phyloP scores from a whole-genome alignment of 2,888 invertebrate genomes.

The Aphidius colemani region DNA sequence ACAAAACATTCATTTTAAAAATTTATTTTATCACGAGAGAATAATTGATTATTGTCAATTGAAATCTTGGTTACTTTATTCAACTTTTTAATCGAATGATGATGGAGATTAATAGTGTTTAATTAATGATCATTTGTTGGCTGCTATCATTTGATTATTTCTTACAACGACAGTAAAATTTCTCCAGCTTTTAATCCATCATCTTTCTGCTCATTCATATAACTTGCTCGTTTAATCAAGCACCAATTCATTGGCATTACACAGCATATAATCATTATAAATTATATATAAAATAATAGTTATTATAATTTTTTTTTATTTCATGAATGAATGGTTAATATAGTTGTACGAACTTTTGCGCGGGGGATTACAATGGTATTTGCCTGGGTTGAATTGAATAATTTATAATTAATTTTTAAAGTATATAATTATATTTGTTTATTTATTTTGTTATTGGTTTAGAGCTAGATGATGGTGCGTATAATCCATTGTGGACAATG shows the following conservation, averaged over 20 bases:
- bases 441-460: conserved; percentile 38
- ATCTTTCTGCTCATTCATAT: no score
- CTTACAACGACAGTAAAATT: no score
- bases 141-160: no score
- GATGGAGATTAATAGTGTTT: no score
- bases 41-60: no score
- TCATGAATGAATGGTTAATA: conserved; percentile 12
- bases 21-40: no score
- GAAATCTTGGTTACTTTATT: no score
- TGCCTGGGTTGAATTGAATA: conserved; percentile 23
- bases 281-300: conserved; percentile 8
- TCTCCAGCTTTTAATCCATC: no score
- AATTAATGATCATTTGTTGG: no score
- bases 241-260: conserved; percentile 16
- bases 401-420: neutral
- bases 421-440: neutral
- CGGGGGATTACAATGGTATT: conserved; percentile 29
- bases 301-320: conserved; percentile 6
- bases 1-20: no score
- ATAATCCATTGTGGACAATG: conserved; percentile 93
- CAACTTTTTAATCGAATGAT: neutral
- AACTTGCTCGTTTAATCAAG: neutral
- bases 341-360: conserved; percentile 24
- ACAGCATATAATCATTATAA: neutral
- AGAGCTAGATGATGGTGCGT: conserved; percentile 94